These are phyloP conservation scores for Notarius quadriscutis DNA, from an alignment of 2,113 vertebrate species.

Conservation along the genomic window DNA sequence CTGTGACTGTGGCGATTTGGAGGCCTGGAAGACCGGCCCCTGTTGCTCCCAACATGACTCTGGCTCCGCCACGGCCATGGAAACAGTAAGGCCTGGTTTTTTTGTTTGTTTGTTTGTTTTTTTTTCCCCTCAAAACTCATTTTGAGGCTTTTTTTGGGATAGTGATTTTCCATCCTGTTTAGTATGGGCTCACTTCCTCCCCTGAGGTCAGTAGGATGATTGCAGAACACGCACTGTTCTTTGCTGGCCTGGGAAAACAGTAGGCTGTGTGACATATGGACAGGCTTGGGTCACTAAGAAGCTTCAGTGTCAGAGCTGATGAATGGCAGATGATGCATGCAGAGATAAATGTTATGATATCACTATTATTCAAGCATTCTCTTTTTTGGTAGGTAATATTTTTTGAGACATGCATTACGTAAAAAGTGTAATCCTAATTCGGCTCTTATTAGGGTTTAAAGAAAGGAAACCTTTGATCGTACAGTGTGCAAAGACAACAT, in stretches of 20 bases:
- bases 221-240: conserved; percentile 12
- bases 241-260: conserved; percentile 48
- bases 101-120: neutral
- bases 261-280: conserved; percentile 47
- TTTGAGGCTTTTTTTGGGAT: conserved; percentile 46
- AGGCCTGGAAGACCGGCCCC: conserved; percentile 96
- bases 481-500: neutral
- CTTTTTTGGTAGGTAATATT: neutral
- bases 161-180: conserved; percentile 46
- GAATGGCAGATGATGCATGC: neutral
- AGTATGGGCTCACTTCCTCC: conserved; percentile 65
- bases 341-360: neutral
- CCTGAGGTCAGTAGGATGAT: conserved; percentile 36
- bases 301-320: conserved; percentile 24
- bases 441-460: neutral
- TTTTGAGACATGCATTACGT: neutral
- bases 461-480: neutral
- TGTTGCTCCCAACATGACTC: conserved; percentile 88
- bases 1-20: conserved; percentile 95
- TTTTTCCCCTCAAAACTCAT: conserved; percentile 47
- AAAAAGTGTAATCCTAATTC: neutral
- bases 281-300: conserved; percentile 37
- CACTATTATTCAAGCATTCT: neutral
- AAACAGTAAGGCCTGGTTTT: conserved; percentile 80
- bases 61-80: conserved; percentile 75